A percentile compares a stretch with the other conserved stretches of the same genome.
phyloP scores from a whole-genome alignment of 2,113 vertebrate genomes.

The Alaudala cheleensis region DNA sequence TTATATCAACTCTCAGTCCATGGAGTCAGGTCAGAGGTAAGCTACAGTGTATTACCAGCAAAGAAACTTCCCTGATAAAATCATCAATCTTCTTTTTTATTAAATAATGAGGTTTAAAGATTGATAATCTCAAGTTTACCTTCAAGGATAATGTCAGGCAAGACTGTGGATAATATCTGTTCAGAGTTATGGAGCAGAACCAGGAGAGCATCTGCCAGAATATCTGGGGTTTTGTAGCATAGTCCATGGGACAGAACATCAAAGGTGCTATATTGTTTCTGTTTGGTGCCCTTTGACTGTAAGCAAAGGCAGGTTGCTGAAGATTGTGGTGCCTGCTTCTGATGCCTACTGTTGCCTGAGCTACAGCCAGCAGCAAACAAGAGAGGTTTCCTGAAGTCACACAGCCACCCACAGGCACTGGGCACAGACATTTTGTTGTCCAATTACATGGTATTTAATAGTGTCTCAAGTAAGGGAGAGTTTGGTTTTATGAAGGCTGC shows the following conservation, averaged over 20 bases:
- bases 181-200: not conserved
- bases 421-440: not conserved
- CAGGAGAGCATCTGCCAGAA: not conserved
- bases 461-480: not conserved
- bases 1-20: not conserved
- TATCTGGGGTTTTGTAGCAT: not conserved
- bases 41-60: not conserved
- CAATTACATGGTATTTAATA: not conserved
- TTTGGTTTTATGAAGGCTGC: not conserved
- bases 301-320: accelerated
- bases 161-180: not conserved
- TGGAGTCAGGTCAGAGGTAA: not conserved
- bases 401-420: not conserved
- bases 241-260: not conserved
- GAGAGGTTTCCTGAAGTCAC: not conserved
- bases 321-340: not conserved
- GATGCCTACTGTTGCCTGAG: not conserved
- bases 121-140: not conserved
- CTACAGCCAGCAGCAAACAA: not conserved
- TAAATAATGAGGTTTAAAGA: not conserved
- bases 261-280: not conserved
- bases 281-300: not conserved
- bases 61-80: not conserved
- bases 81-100: not conserved
- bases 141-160: not conserved